These are phyloP conservation scores for Pogonomyrmex barbatus DNA, from an alignment of 1,140 invertebrate genomes.

Conservation along the genomic window DNA sequence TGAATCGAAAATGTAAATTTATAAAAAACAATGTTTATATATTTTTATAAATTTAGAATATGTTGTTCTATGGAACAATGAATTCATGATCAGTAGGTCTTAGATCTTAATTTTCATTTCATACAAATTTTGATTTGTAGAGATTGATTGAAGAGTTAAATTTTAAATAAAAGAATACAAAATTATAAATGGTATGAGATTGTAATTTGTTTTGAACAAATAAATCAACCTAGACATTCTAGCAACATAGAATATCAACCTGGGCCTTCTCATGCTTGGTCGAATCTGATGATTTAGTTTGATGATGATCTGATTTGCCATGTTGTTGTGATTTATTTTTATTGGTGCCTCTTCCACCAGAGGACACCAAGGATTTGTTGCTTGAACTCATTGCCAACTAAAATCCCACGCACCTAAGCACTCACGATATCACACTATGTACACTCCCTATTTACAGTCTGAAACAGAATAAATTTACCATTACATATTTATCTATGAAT, in stretches of 20 bases:
- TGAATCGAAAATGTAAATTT: no score
- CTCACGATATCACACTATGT: constrained; percentile 85
- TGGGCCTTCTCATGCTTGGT: constrained; percentile 84
- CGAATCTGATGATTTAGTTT: constrained; percentile 83
- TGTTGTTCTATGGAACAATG: no score
- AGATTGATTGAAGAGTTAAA: background rate
- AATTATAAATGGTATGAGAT: background rate
- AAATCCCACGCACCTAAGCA: constrained; percentile 81
- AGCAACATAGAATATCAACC: constrained; percentile 69
- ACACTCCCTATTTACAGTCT: constrained; percentile 87
- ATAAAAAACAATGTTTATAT: no score
- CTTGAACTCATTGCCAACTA: constrained; percentile 85
- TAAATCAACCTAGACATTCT: background rate
- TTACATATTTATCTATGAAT: background rate
- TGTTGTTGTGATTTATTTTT: constrained; percentile 84
- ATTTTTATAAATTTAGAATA: no score
- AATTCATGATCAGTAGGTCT: no score
- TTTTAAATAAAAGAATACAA: background rate
- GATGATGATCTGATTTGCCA: constrained; percentile 84
- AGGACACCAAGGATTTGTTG: constrained; percentile 84
- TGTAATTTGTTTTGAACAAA: background rate
- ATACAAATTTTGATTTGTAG: background rate
- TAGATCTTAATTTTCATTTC: no score
- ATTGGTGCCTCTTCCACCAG: constrained; percentile 81
- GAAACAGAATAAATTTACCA: constrained; percentile 76